Base-by-base conservation (phyloP, 2,113 vertebrate genomes). In the Sminthopsis crassicaudata region DNA sequence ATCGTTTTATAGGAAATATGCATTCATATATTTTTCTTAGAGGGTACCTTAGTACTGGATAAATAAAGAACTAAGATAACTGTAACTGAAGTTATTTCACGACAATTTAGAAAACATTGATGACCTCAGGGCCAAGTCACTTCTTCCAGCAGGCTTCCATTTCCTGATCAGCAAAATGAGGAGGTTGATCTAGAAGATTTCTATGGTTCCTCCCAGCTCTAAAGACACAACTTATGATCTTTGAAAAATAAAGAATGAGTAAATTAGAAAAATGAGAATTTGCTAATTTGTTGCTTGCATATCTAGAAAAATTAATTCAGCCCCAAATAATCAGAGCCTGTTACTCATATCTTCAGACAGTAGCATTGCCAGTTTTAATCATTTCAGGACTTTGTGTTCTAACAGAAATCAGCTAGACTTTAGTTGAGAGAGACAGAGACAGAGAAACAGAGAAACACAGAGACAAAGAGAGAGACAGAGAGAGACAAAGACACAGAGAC, bases 41-140 rank as follows among this genome's bases (percentile, higher is more conserved):
- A 51, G 19, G 36, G 60, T 51, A 30, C 3, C 36, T 90, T 91
- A 67, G 52, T 46, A 67, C 16, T 91, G 8, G 24, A 84, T 51
- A 93, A 91, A 51, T 12, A 91, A 53, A 27, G 48, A 60, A 53
- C 48, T 60, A 36, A 76, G 3, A 91, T 50, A 92, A 91, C 8
- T 4, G 53, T 89, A 89, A 91, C 84, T 57, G 91, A 92, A 60
- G 53, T 46, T 57, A 55, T 7, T 8, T 89, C 46, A 46, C 2
- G 46, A 26, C 42, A 60, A 16, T 52, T 94, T 93, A 60, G 36
- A 93, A 90, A 93, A 95, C 51, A 36, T 90, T n/a, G 90, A 24
- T 91, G 36, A 93, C 93, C 0, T 5, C 16, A 42, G 36, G 67
- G 16, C 5, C 36, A 76, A 76, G 30, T 76, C 60, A 76, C 30